Percentiles rank a stretch among this genome's conserved stretches.
These are phyloP conservation scores for Antheraea yamamai DNA, from an alignment of 2,888 invertebrate genomes.

Conservation along the genomic window DNA sequence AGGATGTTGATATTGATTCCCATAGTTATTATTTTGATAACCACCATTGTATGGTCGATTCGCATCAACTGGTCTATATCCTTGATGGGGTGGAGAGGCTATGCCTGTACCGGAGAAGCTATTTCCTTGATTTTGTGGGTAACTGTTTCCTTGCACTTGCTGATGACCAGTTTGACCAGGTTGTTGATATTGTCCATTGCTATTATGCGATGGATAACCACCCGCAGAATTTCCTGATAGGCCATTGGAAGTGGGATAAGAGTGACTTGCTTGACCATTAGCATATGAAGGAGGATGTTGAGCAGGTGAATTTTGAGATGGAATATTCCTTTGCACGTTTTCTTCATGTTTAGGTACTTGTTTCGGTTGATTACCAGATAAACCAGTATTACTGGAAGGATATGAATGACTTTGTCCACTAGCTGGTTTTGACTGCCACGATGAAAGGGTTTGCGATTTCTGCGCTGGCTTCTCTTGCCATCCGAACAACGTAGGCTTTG, in stretches of 20 bases:
- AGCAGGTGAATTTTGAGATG: conserved; percentile 46
- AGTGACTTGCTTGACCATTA: conserved; percentile 50
- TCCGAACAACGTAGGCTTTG: conserved; percentile 63
- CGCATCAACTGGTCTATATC: conserved; percentile 32
- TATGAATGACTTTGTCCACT: conserved; percentile 60
- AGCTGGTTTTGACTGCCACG: conserved; percentile 54
- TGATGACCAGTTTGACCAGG: conserved; percentile 36
- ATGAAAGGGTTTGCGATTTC: conserved; percentile 48
- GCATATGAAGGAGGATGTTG: conserved; percentile 43
- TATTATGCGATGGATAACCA: conserved; percentile 45
- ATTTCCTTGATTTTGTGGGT: conserved; percentile 44
- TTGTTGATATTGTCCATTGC: conserved; percentile 39
- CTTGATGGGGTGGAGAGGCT: conserved; percentile 56
- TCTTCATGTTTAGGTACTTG: conserved; percentile 58
- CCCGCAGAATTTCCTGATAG: conserved; percentile 58
- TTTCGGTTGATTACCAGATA: conserved; percentile 58
- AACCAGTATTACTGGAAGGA: conserved; percentile 64
- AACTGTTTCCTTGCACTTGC: conserved; percentile 34
- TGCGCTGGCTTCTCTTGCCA: conserved; percentile 70
- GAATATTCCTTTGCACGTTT: conserved; percentile 60
- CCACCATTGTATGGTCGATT: conserved; percentile 35
- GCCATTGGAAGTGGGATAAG: conserved; percentile 65
- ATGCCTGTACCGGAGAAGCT: conserved; percentile 45
- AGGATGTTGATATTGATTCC: conserved; percentile 56
- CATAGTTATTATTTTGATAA: conserved; percentile 46